phyloP scores from a whole-genome alignment of 1,140 invertebrate genomes.

The Drosophila watanabei region DNA sequence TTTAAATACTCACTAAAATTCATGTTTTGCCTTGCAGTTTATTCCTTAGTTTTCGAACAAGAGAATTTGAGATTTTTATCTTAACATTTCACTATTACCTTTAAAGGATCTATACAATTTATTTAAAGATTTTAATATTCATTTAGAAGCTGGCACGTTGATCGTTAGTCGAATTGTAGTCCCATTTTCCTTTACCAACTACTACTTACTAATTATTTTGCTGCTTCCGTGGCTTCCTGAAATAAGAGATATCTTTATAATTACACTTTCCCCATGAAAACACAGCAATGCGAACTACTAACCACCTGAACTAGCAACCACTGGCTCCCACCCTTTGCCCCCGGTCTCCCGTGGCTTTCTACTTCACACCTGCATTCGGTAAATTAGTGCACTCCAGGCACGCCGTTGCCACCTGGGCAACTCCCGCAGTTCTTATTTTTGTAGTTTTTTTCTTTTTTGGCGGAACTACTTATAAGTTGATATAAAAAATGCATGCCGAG shows the following conservation, averaged over 20 bases:
- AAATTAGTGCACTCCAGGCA: slow-evolving; percentile 40
- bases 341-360: not conserved
- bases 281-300: slow-evolving; percentile 21
- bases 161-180: not conserved
- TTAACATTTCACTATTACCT: too few relatives aligned
- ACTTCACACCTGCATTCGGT: slow-evolving; percentile 39
- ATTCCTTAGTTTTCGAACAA: too few relatives aligned
- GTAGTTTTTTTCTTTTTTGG: slow-evolving; percentile 12
- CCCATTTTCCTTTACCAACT: not conserved
- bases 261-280: slow-evolving; percentile 2
- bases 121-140: not conserved
- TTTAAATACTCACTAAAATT: not conserved
- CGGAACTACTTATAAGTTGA: slow-evolving; percentile 53
- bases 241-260: slow-evolving; percentile 20
- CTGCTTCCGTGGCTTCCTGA: slow-evolving; percentile 13
- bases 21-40: too few relatives aligned
- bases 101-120: too few relatives aligned
- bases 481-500: slow-evolving; percentile 60
- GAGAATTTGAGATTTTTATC: too few relatives aligned
- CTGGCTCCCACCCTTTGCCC: not conserved
- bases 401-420: slow-evolving; percentile 35
- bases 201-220: slow-evolving; percentile 20
- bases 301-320: slow-evolving; percentile 31
- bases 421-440: slow-evolving; percentile 16
- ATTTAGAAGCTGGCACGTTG: not conserved